Evolutionary conservation across 2,797 vertebrate species (phyloP).

Genomic region (Notoglanidium macrostoma): DNA sequence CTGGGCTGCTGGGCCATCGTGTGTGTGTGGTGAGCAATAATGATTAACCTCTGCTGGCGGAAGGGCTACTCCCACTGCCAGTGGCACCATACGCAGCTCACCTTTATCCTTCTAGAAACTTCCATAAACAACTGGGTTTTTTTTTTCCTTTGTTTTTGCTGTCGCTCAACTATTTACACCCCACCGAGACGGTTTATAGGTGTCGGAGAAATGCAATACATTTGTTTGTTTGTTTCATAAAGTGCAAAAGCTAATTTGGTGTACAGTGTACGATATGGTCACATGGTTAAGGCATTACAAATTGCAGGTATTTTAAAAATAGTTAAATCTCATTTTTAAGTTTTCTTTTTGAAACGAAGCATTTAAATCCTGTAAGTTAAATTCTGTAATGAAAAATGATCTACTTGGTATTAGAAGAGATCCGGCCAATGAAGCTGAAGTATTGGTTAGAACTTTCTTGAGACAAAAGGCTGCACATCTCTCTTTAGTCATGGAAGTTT

Average conservation of each 20-base stretch:
- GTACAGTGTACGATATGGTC: not conserved
- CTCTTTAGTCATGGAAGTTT: not conserved
- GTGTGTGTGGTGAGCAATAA: conserved; percentile 45
- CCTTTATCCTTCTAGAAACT: conserved; percentile 15
- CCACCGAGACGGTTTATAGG: not conserved
- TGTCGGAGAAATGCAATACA: not conserved
- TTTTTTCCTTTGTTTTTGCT: not conserved
- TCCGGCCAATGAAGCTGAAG: not conserved
- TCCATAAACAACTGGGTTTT: not conserved
- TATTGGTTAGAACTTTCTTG: not conserved
- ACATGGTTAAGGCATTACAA: not conserved
- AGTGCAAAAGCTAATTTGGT: not conserved
- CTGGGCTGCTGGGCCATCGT: conserved; percentile 33
- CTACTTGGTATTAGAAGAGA: not conserved
- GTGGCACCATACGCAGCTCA: not conserved
- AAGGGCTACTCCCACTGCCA: conserved; percentile 27
- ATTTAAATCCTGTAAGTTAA: not conserved
- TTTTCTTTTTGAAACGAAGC: not conserved
- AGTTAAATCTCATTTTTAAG: not conserved
- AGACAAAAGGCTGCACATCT: not conserved
- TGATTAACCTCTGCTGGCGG: conserved; percentile 44
- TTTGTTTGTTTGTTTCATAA: not conserved
- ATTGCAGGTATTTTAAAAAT: not conserved
- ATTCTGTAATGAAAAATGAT: not conserved
- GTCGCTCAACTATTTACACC: not conserved